Percentiles rank a stretch among this genome's conserved stretches.
These are phyloP conservation scores for Rutpela maculata DNA, from an alignment of 2,888 invertebrate species.

Conservation along the genomic window DNA sequence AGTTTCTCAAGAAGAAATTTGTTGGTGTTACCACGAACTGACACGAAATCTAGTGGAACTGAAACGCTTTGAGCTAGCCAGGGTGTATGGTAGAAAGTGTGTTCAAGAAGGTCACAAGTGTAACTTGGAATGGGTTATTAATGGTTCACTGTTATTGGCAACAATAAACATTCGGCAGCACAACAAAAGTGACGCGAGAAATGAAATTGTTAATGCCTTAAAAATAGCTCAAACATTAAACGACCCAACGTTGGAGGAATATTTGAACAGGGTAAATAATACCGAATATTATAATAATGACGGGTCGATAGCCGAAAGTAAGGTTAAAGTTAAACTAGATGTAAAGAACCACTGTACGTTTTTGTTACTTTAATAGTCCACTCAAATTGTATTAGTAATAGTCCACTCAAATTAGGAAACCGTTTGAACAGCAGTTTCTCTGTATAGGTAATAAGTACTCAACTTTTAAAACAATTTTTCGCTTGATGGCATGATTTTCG, in stretches of 20 bases:
- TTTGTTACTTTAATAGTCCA: too few species aligned
- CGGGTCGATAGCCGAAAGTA: too few species aligned
- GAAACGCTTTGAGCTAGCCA: conserved; percentile 72
- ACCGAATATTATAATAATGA: neutral
- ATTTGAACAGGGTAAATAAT: conserved; percentile 63
- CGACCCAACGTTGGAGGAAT: conserved; percentile 68
- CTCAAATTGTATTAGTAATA: too few species aligned
- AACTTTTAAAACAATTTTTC: too few species aligned
- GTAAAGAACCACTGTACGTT: too few species aligned
- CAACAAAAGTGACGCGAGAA: conserved; percentile 74
- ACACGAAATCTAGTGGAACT: conserved; percentile 69
- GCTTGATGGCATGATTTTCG: too few species aligned
- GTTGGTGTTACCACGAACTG: conserved; percentile 74
- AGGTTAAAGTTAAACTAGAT: too few species aligned
- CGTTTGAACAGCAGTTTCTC: too few species aligned
- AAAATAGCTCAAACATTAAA: conserved; percentile 68
- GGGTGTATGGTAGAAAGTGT: conserved; percentile 70
- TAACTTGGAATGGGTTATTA: conserved; percentile 72
- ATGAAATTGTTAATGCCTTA: conserved; percentile 65
- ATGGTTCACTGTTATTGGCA: conserved; percentile 72
- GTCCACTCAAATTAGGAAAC: too few species aligned
- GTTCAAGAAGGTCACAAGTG: conserved; percentile 68
- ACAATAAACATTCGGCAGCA: conserved; percentile 72
- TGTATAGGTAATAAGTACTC: too few species aligned
- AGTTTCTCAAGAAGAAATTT: conserved; percentile 71